Percentiles rank a stretch among this genome's conserved stretches.
phyloP scores from a whole-genome alignment of 2,113 vertebrate genomes.

The Gavialis gangeticus region DNA sequence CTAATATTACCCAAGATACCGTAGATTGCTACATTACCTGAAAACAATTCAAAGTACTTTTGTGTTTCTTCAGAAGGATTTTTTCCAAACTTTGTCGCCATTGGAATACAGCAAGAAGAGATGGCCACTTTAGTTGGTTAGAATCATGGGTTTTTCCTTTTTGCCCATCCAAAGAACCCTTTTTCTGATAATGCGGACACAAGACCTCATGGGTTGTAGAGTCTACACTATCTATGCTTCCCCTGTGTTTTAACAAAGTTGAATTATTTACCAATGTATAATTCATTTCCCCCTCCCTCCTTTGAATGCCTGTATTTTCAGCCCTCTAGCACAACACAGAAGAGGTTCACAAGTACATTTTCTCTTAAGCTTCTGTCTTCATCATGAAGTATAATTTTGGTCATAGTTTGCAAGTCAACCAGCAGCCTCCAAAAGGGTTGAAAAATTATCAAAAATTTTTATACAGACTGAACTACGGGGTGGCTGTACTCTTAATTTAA shows the following conservation, averaged over 20 bases:
- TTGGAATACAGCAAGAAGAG: constrained; percentile 74
- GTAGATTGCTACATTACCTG: constrained; percentile 71
- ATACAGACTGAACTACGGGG: not conserved
- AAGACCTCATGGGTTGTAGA: constrained; percentile 5
- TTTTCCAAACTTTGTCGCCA: constrained; percentile 78
- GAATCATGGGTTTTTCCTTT: constrained; percentile 62
- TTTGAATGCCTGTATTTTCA: not conserved
- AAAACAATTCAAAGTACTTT: constrained; percentile 62
- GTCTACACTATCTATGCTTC: constrained; percentile 73
- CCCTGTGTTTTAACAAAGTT: constrained; percentile 66
- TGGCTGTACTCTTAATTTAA: constrained; percentile 6
- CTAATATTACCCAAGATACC: constrained; percentile 16
- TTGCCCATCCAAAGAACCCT: constrained; percentile 70
- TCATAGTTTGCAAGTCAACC: constrained; percentile 26
- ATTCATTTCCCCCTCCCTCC: constrained; percentile 57
- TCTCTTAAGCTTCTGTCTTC: not conserved
- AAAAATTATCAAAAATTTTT: constrained; percentile 8
- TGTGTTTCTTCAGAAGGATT: constrained; percentile 74
- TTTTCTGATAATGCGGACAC: constrained; percentile 65
- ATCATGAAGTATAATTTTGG: not conserved
- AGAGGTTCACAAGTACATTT: rapidly evolving
- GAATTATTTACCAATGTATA: constrained; percentile 58
- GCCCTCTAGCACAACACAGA: not conserved
- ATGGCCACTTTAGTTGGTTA: constrained; percentile 75
- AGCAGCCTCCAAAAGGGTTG: constrained; percentile 15